phyloP scores from a whole-genome alignment of 2,888 invertebrate genomes.

The Drosophila parthenogenetica region DNA sequence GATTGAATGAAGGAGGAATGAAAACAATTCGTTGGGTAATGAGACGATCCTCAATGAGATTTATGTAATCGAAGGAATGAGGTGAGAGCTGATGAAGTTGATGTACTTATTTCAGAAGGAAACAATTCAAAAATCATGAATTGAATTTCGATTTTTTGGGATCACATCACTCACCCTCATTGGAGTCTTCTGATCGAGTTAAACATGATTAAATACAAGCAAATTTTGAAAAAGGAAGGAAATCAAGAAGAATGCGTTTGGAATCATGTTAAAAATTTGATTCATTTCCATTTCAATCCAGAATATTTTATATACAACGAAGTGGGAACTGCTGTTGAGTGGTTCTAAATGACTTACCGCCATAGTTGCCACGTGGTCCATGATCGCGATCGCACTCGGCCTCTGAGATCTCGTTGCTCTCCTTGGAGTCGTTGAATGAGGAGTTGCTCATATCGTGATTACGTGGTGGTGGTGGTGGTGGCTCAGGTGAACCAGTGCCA shows the following conservation, averaged over 20 bases:
- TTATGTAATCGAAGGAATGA: slow-evolving; percentile 41
- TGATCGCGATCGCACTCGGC: slow-evolving; percentile 96
- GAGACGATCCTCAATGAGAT: slow-evolving; percentile 19
- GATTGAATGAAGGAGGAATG: slow-evolving; percentile 32
- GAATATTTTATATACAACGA: slow-evolving; percentile 18
- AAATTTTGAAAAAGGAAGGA: slow-evolving; percentile 61
- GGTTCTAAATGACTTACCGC: slow-evolving; percentile 87
- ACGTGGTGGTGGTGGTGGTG: slow-evolving; percentile 91
- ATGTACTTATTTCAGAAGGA: slow-evolving; percentile 11
- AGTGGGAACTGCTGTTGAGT: neutral
- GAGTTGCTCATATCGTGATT: slow-evolving; percentile 93
- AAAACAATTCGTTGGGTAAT: slow-evolving; percentile 6
- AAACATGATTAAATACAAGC: slow-evolving; percentile 20
- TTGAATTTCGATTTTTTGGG: slow-evolving; percentile 35
- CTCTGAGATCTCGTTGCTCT: slow-evolving; percentile 97
- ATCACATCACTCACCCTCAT: slow-evolving; percentile 84
- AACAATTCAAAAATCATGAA: slow-evolving; percentile 14
- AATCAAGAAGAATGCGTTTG: slow-evolving; percentile 55
- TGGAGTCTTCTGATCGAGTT: slow-evolving; percentile 83
- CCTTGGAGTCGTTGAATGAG: slow-evolving; percentile 96
- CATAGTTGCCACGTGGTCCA: slow-evolving; percentile 91
- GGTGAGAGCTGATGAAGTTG: slow-evolving; percentile 35
- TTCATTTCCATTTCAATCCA: slow-evolving; percentile 35
- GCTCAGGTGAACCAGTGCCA: slow-evolving; percentile 88
- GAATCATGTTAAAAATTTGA: slow-evolving; percentile 61